Base-by-base conservation (phyloP, 2,113 vertebrate genomes). In the Ceuthmochares aereus region DNA sequence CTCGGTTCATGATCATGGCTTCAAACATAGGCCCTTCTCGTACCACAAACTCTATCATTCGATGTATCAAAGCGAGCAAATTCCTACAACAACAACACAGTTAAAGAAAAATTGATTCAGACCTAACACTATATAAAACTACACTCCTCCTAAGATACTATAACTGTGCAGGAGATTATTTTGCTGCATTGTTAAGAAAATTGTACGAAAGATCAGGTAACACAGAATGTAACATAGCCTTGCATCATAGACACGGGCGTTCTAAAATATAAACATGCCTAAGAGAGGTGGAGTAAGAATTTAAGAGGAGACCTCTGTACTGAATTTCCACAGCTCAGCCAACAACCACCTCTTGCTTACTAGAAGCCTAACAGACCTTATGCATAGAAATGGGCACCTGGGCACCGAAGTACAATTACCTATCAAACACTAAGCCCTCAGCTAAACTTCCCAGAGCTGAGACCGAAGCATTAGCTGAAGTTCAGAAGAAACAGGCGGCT, bases 21-120 rank as follows among this genome's bases (percentile, higher is more conserved):
- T 99, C 99, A 98, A 99, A 99, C 99, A 99, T 99, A 73, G 99
- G 99, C 96, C 99, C 99, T 98, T 99, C 99, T 98, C 99, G 99
- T 98, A 99, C 99, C 98, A 99, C 99, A 99, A 99, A 99, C 98
- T 99, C 99, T 99, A 99, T 99, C 99, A 99, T 99, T 98, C 99
- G 99, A 98, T 99, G 99, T 97, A 99, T 99, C 98, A 99, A 98
- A 98, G 99, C 99, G 98, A 99, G 99, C 97, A 99, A 99, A 99
- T 99, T 99, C 99, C 99, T 99, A 99, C 97, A 99, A 99, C 99
- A 99, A 99, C 98, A 99, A 99, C 99, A 99, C 98, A 99, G 99
- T 99, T 99, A 99, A 99, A 99, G 98, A 99, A 98, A 98, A 98
- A 99, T 98, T 97, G 99, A 99, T 99, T 99, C 99, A 99, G 98